phyloP scores from a whole-genome alignment of 2,888 invertebrate genomes.

The Leptura quadrifasciata region DNA sequence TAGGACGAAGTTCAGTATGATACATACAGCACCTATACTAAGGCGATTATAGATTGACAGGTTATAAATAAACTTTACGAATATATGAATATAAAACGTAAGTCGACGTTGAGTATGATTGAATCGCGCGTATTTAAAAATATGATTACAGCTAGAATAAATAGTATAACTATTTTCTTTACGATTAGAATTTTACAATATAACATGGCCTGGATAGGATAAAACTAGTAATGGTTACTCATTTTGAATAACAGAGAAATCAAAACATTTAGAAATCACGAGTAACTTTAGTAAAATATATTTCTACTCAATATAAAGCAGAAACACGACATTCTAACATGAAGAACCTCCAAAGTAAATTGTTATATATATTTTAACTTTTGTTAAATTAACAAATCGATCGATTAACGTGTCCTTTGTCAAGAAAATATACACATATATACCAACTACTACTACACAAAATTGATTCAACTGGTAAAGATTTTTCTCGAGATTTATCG shows the following conservation, averaged over 20 bases:
- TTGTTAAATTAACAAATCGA: neutral
- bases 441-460: neutral
- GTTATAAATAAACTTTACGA: neutral
- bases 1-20: neutral
- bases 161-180: too few relatives aligned
- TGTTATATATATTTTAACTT: neutral
- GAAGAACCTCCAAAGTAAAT: neutral
- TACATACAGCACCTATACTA: neutral
- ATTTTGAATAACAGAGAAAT: too few relatives aligned
- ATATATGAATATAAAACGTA: constrained; percentile 1
- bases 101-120: constrained; percentile 2
- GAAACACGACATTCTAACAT: neutral
- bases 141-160: neutral
- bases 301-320: too few relatives aligned
- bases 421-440: neutral
- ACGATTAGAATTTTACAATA: neutral
- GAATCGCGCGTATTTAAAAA: neutral
- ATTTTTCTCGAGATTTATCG: neutral
- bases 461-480: neutral
- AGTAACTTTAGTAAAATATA: too few relatives aligned
- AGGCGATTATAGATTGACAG: constrained; percentile 7
- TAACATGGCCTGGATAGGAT: too few relatives aligned
- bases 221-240: too few relatives aligned
- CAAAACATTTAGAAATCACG: too few relatives aligned
- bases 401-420: neutral